Base-by-base conservation (phyloP, 1,140 invertebrate genomes). In the Achroia grisella region DNA sequence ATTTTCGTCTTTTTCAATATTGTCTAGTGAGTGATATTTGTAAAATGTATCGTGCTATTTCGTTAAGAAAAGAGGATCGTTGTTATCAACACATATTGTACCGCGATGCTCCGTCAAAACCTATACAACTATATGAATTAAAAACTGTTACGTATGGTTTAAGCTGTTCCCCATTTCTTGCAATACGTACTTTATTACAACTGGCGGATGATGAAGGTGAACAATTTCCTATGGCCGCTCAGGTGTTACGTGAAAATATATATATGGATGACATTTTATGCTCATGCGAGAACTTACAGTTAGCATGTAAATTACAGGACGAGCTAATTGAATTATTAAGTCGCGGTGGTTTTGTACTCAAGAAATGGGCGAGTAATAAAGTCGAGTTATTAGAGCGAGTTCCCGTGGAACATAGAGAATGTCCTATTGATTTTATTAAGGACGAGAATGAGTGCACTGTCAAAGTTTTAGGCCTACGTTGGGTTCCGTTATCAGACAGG, bases 41-140 rank as follows among this genome's bases (percentile, higher is more conserved):
- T 8, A 27, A 27, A 39, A 39, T 39, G 36, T 39, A 39, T 39
- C 11, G 36, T 9, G 36, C 36, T 10, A 39, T 39, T 23, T 39
- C 27, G 10, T 9, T 39, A 23, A 15, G 36, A n/a, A 15, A 39
- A 17, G 17, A 27, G 6, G 36, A 39, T 10, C 12, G 36, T 15
- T 14, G 14, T 3, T 39, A 23, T 39, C 36, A 39, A 15, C 36
- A 39, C 10, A 39, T 39, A 10, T 39, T 39, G 10, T 39, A 39
- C 27, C 11, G 36, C 9, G 10, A 39, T 23, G 8, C 36, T 8
- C 30, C 13, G 2, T n/a, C n/a, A n/a, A n/a, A n/a, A n/a, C n/a
- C n/a, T n/a, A n/a, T n/a, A n/a, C n/a, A n/a, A n/a, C n/a, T n/a
- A n/a, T n/a, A n/a, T n/a, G n/a, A n/a, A n/a, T n/a, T n/a, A n/a